Evolutionary conservation across 2,797 vertebrate genomes (phyloP).

Genomic region (Pantherophis alleghaniensis): DNA sequence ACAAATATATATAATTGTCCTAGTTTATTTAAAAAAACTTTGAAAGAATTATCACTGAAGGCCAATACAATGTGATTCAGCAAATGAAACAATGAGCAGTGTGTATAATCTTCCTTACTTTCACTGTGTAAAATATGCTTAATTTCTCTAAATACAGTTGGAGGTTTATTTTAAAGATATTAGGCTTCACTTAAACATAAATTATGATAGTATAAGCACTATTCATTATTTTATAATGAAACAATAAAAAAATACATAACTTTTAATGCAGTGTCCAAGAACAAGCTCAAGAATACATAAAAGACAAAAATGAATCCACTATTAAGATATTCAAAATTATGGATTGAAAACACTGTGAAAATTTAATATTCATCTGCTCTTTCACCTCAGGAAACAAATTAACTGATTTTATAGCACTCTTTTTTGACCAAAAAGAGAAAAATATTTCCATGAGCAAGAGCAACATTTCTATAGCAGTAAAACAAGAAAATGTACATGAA

Average conservation of each 20-base stretch:
- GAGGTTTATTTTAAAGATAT: neutral
- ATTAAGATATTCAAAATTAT: neutral
- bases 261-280: neutral
- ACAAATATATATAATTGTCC: neutral
- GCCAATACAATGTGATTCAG: neutral
- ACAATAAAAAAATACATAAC: neutral
- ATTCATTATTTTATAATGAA: neutral
- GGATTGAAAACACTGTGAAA: neutral
- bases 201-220: neutral
- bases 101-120: neutral
- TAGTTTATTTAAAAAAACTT: neutral
- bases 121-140: neutral
- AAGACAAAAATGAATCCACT: neutral
- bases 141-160: neutral
- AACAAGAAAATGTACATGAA: conserved; percentile 12
- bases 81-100: neutral
- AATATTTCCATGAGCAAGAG: neutral
- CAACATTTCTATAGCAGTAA: neutral
- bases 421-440: neutral
- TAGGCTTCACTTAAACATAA: neutral
- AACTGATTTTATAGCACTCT: neutral
- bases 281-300: neutral
- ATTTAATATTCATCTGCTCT: neutral
- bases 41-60: neutral
- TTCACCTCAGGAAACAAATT: neutral